Evolutionary conservation across 2,888 invertebrate genomes (phyloP), one percentile per base, ranked within the genome.

Genomic region (Hydraecia micacea): DNA sequence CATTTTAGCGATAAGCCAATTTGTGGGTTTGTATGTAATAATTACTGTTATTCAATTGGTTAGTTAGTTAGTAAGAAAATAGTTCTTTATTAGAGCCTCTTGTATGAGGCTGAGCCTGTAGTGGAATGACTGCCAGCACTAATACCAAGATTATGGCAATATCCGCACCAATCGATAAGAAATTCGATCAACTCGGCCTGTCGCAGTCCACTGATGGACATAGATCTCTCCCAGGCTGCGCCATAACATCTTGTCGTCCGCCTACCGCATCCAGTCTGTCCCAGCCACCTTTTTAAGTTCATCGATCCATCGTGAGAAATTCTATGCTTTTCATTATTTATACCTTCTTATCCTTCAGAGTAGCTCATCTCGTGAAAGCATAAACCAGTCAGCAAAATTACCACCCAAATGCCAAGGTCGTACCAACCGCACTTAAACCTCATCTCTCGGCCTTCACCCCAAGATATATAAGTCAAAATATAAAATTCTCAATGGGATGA

Each of bases 1-100:
- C 75, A 76, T 76, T 81, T 67, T 79, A 55, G 71, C 75, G 67
- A 84, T 73, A 88, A 87, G 81, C 80, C 88, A 88, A 80, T 87
- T 86, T 81, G 76, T 49, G 82, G 82, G 63, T 81, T 73, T 68
- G 58, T 77, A 67, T 52, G 67, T 77, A 60, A 78, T 83, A 71
- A 86, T 87, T 55, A 78, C 55, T 73, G 73, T 73, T 75, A 76
- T 75, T 76, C 69, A 84, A 72, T 74, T 74, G 68, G 65, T 71
- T 39, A 65, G 70, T n/a, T 62, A 1, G 52, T 39, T 71, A n/a
- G n/a, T 25, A 15, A 28, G 79, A 60, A 83, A 79, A 66, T 79
- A 18, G 36, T 67, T 71, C 8, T 25, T 65, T 73, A 75, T 49
- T 68, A 28, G 18, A 32, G 0, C 8, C 15, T 55, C 52, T 49